These are phyloP conservation scores for Clarias fuscus DNA, from an alignment of 2,797 vertebrate species.

Conservation along the genomic window DNA sequence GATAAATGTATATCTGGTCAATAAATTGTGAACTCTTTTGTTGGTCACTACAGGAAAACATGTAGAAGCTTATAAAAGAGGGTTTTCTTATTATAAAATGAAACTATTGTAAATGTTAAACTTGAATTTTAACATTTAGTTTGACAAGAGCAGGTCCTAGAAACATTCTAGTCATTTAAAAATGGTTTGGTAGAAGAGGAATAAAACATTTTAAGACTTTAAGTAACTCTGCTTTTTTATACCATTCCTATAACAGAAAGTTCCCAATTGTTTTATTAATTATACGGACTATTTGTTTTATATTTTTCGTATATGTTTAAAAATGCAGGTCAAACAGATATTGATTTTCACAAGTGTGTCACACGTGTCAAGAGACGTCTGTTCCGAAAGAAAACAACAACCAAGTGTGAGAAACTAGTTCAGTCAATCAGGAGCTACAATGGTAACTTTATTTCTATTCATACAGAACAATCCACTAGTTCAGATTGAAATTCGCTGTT, in stretches of 20 bases:
- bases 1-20: not conserved
- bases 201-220: not conserved
- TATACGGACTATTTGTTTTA: not conserved
- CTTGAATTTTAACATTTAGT: not conserved
- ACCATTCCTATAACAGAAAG: not conserved
- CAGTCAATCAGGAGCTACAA: slow-evolving; percentile 52
- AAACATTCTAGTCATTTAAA: not conserved
- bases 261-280: not conserved
- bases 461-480: not conserved
- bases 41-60: not conserved
- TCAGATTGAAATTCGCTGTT: too few relatives aligned
- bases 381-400: slow-evolving; percentile 70
- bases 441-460: slow-evolving; percentile 54
- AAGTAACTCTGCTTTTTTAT: not conserved
- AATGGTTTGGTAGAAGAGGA: not conserved
- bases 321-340: slow-evolving; percentile 58
- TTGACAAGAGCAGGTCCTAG: not conserved
- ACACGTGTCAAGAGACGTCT: slow-evolving; percentile 70
- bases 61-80: not conserved
- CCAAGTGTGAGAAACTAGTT: slow-evolving; percentile 67
- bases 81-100: not conserved
- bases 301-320: not conserved
- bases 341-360: slow-evolving; percentile 74
- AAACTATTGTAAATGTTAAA: not conserved
- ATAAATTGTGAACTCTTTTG: not conserved